Conservation (phyloP, 2,797 vertebrate genomes). For the Craterocephalus amniculus region DNA sequence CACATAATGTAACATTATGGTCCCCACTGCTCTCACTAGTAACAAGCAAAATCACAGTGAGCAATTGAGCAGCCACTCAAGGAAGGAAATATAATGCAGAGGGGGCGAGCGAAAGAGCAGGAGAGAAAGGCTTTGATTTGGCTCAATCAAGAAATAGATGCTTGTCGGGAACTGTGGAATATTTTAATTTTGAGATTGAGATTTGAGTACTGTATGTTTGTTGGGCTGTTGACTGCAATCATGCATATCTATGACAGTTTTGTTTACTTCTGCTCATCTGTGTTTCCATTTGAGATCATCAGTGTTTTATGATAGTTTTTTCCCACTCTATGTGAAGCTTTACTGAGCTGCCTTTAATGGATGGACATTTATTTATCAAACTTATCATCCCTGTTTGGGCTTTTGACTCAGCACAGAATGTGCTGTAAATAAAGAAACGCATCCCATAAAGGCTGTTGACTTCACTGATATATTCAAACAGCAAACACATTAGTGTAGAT, state of each 20-base stretch:
- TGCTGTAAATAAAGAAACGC: background rate
- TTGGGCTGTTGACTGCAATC: conserved; percentile 8
- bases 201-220: conserved; percentile 6
- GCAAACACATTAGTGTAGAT: background rate
- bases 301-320: background rate
- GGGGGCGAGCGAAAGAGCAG: background rate
- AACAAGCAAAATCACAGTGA: conserved; percentile 40
- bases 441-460: background rate
- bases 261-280: background rate
- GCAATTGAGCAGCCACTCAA: conserved; percentile 31
- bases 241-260: background rate
- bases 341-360: no score
- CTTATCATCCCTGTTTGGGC: background rate
- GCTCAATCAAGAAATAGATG: conserved; percentile 17
- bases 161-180: background rate
- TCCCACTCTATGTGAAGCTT: background rate
- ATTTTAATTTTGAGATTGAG: conserved; percentile 1
- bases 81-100: conserved; percentile 29
- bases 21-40: conserved; percentile 51
- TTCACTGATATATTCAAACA: background rate
- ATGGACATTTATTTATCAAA: no score
- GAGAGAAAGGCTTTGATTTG: conserved; percentile 34
- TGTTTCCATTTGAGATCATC: background rate
- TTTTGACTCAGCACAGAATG: background rate
- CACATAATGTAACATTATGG: conserved; percentile 39